These are phyloP conservation scores for Recurvirostra avosetta DNA, from an alignment of 2,113 vertebrate genomes.

Conservation along the genomic window DNA sequence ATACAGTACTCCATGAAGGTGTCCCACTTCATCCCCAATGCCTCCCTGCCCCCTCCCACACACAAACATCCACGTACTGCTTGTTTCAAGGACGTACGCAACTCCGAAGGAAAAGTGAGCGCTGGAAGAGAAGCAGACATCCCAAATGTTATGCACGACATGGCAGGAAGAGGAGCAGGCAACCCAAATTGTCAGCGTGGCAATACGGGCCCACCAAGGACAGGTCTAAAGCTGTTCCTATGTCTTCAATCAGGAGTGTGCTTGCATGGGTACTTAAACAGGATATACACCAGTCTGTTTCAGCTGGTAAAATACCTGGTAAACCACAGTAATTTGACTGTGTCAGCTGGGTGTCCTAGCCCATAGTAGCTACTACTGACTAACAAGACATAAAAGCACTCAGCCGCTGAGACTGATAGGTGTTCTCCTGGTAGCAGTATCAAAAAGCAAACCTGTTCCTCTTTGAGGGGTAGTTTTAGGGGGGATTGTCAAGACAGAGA, in stretches of 20 bases:
- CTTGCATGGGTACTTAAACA: background rate
- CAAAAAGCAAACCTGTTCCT: background rate
- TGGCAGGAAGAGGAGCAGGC: background rate
- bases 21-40: conserved; percentile 32
- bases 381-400: background rate
- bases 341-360: background rate
- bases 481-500: background rate
- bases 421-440: background rate
- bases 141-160: background rate
- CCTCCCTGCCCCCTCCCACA: background rate
- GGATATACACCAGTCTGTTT: background rate
- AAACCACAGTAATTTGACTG: background rate
- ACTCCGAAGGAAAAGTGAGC: conserved; percentile 9
- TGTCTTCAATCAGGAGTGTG: background rate
- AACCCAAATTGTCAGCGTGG: background rate
- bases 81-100: conserved; percentile 47
- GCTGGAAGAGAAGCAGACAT: background rate
- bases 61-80: background rate
- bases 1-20: conserved; percentile 58
- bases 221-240: background rate
- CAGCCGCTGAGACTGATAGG: rapidly evolving
- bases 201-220: background rate
- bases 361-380: background rate
- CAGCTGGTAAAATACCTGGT: background rate
- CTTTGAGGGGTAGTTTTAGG: background rate